These are phyloP conservation scores for Dermatophagoides farinae DNA, from an alignment of 1,140 invertebrate species.

Conservation along the genomic window DNA sequence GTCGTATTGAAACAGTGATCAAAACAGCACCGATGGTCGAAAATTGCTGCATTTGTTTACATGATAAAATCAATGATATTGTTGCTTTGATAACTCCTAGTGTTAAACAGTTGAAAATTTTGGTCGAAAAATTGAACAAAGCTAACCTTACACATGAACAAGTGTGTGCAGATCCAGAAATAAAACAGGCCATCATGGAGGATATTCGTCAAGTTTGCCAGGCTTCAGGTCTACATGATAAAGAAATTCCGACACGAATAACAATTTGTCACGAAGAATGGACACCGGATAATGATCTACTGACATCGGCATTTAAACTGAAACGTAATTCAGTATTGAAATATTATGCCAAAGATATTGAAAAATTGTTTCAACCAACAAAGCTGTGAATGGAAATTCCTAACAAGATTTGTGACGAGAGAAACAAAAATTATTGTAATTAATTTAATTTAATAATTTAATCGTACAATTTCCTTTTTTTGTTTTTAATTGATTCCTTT, in stretches of 20 bases:
- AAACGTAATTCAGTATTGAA: conserved; percentile 18
- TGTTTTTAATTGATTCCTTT: no score
- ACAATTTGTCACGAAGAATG: conserved; percentile 28
- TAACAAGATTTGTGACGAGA: no score
- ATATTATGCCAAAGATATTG: conserved; percentile 18
- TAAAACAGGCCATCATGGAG: conserved; percentile 23
- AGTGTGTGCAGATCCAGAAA: conserved; percentile 44
- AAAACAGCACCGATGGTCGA: conserved; percentile 82
- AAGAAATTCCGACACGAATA: conserved; percentile 29
- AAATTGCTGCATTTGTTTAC: conserved; percentile 82
- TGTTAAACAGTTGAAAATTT: conserved; percentile 36
- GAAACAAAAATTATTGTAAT: no score
- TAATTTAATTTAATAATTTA: not conserved
- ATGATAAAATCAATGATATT: conserved; percentile 55
- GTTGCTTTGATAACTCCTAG: conserved; percentile 80
- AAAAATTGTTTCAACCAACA: conserved; percentile 11
- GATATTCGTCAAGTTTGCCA: not conserved
- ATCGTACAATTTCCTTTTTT: not conserved
- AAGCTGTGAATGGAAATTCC: not conserved
- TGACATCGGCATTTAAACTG: conserved; percentile 32
- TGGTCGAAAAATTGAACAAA: conserved; percentile 41
- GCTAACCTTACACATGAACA: conserved; percentile 25
- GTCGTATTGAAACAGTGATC: conserved; percentile 46
- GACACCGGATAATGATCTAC: conserved; percentile 31
- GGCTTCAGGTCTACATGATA: not conserved